Evolutionary conservation across 2,113 vertebrate species (phyloP).

Genomic region (Talpa occidentalis): DNA sequence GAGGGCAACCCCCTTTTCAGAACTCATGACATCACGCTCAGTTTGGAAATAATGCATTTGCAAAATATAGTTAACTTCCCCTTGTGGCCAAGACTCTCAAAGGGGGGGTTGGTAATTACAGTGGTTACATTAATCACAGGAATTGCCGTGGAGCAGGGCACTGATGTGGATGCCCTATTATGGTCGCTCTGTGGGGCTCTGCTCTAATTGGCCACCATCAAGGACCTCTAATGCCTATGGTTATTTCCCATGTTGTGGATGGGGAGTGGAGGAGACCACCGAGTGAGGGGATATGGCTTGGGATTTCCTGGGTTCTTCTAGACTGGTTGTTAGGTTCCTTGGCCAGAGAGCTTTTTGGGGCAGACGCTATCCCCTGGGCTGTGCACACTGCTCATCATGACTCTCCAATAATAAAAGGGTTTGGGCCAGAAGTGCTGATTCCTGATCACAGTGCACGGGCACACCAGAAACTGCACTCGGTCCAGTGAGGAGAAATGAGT

Average conservation of each 20-base stretch:
- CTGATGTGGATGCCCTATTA: rapidly evolving
- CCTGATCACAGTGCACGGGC: background rate
- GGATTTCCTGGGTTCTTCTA: background rate
- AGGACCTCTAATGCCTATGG: background rate
- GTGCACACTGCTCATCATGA: too few relatives aligned
- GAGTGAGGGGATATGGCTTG: rapidly evolving
- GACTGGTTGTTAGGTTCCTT: background rate
- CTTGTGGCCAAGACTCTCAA: background rate
- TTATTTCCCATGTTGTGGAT: background rate
- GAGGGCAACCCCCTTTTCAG: background rate
- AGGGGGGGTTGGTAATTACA: background rate
- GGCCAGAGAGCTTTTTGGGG: background rate
- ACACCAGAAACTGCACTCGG: background rate
- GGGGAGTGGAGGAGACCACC: background rate
- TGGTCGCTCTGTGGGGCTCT: background rate
- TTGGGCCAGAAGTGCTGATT: background rate
- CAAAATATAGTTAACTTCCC: background rate
- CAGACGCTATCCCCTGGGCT: too few relatives aligned
- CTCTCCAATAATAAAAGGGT: background rate
- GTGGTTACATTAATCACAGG: background rate
- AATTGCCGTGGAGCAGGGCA: background rate
- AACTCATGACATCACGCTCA: background rate
- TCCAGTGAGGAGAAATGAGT: background rate
- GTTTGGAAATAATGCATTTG: background rate
- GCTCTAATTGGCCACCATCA: background rate